Percentiles rank a stretch among this genome's conserved stretches.
These are phyloP conservation scores for Sepiola atlantica DNA, from an alignment of 2,888 invertebrate genomes.

Conservation along the genomic window DNA sequence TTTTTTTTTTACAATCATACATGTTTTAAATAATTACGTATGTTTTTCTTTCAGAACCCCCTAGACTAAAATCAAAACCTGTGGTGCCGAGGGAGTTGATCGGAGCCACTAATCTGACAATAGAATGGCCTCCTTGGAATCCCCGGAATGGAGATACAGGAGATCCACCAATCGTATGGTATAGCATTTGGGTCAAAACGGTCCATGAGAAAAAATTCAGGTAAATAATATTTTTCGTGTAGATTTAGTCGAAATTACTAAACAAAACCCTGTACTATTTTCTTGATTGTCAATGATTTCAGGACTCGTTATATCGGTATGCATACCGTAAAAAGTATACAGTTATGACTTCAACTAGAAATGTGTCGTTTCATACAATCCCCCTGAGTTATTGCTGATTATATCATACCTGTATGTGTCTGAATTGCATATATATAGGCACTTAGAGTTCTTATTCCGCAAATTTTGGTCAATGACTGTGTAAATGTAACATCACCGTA, in stretches of 20 bases:
- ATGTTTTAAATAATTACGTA: not conserved
- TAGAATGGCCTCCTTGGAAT: conserved; percentile 67
- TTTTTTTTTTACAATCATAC: not conserved
- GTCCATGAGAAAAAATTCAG: conserved; percentile 50
- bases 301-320: too few species aligned
- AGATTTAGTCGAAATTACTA: conserved; percentile 49
- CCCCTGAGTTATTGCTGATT: too few species aligned
- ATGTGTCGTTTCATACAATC: too few species aligned
- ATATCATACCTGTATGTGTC: too few species aligned
- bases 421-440: too few species aligned
- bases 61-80: conserved; percentile 62
- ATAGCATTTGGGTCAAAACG: conserved; percentile 59
- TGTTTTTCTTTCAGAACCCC: conserved; percentile 58
- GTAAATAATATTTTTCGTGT: not conserved
- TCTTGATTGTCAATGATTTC: too few species aligned
- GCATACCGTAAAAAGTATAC: too few species aligned
- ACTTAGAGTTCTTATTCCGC: too few species aligned
- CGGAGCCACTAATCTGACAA: conserved; percentile 58
- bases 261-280: not conserved
- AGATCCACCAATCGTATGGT: conserved; percentile 65
- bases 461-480: too few species aligned
- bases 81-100: conserved; percentile 56
- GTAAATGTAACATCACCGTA: too few species aligned
- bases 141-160: conserved; percentile 63
- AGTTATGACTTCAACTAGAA: too few species aligned